Base-by-base conservation (phyloP, 1,140 invertebrate genomes). In the Leptinotarsa texana region DNA sequence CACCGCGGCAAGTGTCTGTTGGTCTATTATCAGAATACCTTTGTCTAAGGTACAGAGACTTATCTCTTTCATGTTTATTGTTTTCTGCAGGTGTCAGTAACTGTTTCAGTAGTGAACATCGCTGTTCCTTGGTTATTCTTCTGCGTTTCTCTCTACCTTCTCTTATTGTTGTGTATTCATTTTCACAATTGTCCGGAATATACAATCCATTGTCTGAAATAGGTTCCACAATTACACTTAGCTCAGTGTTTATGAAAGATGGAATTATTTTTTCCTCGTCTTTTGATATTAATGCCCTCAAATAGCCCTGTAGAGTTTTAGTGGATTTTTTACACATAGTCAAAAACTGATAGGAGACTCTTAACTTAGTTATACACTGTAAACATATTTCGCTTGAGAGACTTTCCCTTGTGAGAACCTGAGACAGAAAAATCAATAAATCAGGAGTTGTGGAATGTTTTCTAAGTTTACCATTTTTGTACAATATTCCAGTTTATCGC, bases 401-500 rank as follows among this genome's bases (percentile, higher is more conserved):
- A 73, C 73, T 80, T 67, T 84, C 83, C 70, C 75, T 77, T 22
- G 72, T 78, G 24, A 82, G 78, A 67, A 79, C 80, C 84, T 85
- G 75, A 71, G 75, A 78, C 75, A 78, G 77, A 78, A 83, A 83
- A 84, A 83, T 83, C 82, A 83, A 83, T 83, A 84, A 77, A 78
- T 81, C 49, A 74, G 73, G 71, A 77, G 51, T 71, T 67, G 79
- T 77, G 78, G 80, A 78, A 72, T 74, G 63, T 66, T 75, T 49
- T 63, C 70, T 71, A 73, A 75, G 78, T 74, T 84, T 83, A 84
- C 83, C 82, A 84, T 82, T 80, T 81, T 81, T 15, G 83, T 80
- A 65, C 82, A 83, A 68, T 76, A 57, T 74, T 83, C 74, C 65
- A 84, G 73, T 80, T 84, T 84, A 48, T 84, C 81, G 78, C 81